A percentile compares a stretch with the other conserved stretches of the same genome.
Evolutionary conservation across 1,140 invertebrate genomes (phyloP).

Genomic region (Penaeus indicus): DNA sequence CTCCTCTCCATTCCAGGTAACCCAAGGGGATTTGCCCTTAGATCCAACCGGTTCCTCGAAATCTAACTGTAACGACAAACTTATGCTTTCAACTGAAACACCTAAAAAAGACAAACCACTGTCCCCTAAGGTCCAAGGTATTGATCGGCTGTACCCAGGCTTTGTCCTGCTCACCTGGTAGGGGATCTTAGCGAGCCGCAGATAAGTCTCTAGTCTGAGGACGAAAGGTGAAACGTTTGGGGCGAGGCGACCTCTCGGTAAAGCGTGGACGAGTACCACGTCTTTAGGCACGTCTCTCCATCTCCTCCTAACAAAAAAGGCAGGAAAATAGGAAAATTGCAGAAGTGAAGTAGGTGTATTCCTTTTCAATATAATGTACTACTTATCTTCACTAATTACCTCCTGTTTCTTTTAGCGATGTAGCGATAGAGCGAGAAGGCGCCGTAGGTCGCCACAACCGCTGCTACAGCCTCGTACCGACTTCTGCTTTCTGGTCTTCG

Average conservation of each 20-base stretch:
- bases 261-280: conserved; percentile 67
- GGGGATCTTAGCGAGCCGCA: conserved; percentile 68
- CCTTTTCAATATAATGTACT: no score
- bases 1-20: conserved; percentile 70
- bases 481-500: no score
- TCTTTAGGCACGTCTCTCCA: conserved; percentile 63
- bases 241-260: conserved; percentile 50
- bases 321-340: neutral
- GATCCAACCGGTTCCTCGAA: conserved; percentile 66
- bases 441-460: no score
- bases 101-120: neutral
- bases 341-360: neutral
- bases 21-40: conserved; percentile 71
- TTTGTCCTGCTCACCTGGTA: conserved; percentile 55
- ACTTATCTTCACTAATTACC: no score
- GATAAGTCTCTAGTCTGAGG: conserved; percentile 69
- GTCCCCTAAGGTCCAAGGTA: no score
- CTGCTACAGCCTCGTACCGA: no score
- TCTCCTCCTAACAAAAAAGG: conserved; percentile 46
- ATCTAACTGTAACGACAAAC: conserved; percentile 60
- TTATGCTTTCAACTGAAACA: neutral
- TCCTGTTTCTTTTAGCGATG: no score
- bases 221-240: conserved; percentile 69
- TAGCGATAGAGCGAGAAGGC: no score
- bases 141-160: no score